A percentile compares a stretch with the other conserved stretches of the same genome.
Conservation (phyloP, 2,797 vertebrate genomes). For the Eidolon dupreanum region DNA sequence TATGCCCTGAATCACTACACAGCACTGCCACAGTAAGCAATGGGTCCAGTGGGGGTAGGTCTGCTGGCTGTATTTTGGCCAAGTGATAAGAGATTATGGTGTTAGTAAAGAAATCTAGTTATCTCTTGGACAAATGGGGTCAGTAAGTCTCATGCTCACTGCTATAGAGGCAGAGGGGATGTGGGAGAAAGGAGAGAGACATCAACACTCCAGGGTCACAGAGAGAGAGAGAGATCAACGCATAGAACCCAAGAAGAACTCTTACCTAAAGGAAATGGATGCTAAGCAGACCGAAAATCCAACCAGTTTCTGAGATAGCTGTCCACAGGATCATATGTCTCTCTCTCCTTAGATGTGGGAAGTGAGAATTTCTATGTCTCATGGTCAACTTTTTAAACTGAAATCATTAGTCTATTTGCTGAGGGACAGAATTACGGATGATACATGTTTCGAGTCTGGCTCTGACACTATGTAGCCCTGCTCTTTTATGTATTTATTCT, state of each 20-base stretch:
- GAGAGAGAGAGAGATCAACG: background rate
- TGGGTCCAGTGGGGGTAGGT: rapidly evolving
- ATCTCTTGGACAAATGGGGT: background rate
- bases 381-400: background rate
- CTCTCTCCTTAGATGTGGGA: background rate
- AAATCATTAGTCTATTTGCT: background rate
- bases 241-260: background rate
- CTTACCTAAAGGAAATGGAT: background rate
- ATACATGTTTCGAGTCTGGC: background rate
- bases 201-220: background rate
- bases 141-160: background rate
- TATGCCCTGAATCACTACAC: rapidly evolving
- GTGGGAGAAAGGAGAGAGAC: background rate
- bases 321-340: background rate
- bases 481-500: constrained; percentile 2
- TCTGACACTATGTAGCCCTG: background rate
- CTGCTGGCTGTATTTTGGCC: background rate
- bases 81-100: background rate
- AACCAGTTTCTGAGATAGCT: background rate
- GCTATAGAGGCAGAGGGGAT: background rate
- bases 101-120: background rate
- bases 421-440: background rate
- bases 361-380: background rate
- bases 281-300: background rate
- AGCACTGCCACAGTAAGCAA: background rate